Base-by-base conservation (phyloP, 1,140 invertebrate genomes). In the Chlorops oryzae region DNA sequence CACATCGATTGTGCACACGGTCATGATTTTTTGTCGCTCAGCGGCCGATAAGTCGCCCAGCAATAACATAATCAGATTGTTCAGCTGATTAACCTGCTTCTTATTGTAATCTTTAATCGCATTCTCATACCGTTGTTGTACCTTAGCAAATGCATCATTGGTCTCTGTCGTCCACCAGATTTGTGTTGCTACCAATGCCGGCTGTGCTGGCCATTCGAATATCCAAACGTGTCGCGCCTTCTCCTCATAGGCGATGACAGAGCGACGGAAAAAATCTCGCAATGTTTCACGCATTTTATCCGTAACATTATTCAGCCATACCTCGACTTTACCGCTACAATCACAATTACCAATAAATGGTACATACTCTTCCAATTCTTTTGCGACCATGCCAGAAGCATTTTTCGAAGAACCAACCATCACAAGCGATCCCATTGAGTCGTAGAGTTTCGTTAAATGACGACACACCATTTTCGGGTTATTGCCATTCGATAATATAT, bases 131-230 rank as follows among this genome's bases (percentile, higher is more conserved):
- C 92, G 92, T 70, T 95, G 90, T 72, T 96, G 92, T 1, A 96
- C 73, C 58, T 88, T 80, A 7, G 80, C 79, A 73, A 96, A 94
- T 0, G 92, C 88, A 56, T 88, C 83, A 66, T 87, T 92, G 0
- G 93, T 92, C 74, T 96, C 92, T 0, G 85, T 86, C 1, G 90
- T 91, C 92, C 92, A 96, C 88, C 89, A 94, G 38, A 96, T 94
- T 74, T 97, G 92, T 2, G 90, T 92, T 20, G 88, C 90, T 43
- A 89, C 89, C 7, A 96, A 74, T 0, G 91, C 86, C 3, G 85
- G 58, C 58, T 92, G 88, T 1, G 89, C 92, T 1, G 90, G 87
- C 79, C 87, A 94, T 65, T 95, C 89, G 65, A 91, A 90, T n/a
- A 95, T 79, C 92, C 92, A 97, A 35, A 83, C 78, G 40, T 96